Conservation (phyloP, 2,113 vertebrate genomes). For the Coregonus clupeaformis region DNA sequence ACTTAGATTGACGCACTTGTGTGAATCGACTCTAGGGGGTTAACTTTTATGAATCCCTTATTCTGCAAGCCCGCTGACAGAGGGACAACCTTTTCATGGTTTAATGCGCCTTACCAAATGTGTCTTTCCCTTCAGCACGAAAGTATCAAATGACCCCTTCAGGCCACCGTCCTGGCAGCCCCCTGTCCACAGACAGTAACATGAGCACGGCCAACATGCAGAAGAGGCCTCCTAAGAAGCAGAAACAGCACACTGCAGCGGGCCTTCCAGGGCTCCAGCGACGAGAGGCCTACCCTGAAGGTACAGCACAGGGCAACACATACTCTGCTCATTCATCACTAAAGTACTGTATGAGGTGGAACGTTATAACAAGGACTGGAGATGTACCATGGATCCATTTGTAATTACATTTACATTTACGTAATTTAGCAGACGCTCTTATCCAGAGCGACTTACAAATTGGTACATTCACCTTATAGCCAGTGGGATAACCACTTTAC, state of each 20-base stretch:
- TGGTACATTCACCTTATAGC: too few relatives aligned
- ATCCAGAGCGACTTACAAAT: too few relatives aligned
- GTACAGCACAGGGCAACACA: conserved; percentile 66
- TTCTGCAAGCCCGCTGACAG: not conserved
- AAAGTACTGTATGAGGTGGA: too few relatives aligned
- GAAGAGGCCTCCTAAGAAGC: conserved; percentile 94
- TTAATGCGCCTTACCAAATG: too few relatives aligned
- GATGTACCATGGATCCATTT: too few relatives aligned
- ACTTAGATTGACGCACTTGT: too few relatives aligned
- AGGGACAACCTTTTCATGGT: not conserved
- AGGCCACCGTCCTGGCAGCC: conserved; percentile 89
- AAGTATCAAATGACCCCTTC: conserved; percentile 88
- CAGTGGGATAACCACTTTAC: too few relatives aligned
- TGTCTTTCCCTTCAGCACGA: conserved; percentile 73
- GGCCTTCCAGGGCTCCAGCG: conserved; percentile 85
- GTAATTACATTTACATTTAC: too few relatives aligned
- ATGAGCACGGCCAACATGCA: conserved; percentile 92
- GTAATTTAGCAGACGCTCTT: too few relatives aligned
- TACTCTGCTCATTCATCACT: not conserved
- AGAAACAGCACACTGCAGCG: conserved; percentile 84
- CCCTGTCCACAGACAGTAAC: conserved; percentile 95
- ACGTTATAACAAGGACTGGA: too few relatives aligned
- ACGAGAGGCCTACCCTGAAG: conserved; percentile 91
- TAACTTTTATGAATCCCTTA: too few relatives aligned
- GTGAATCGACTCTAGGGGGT: too few relatives aligned